These are phyloP conservation scores for Thryonomys swinderianus DNA, from an alignment of 2,113 vertebrate genomes.

Conservation along the genomic window DNA sequence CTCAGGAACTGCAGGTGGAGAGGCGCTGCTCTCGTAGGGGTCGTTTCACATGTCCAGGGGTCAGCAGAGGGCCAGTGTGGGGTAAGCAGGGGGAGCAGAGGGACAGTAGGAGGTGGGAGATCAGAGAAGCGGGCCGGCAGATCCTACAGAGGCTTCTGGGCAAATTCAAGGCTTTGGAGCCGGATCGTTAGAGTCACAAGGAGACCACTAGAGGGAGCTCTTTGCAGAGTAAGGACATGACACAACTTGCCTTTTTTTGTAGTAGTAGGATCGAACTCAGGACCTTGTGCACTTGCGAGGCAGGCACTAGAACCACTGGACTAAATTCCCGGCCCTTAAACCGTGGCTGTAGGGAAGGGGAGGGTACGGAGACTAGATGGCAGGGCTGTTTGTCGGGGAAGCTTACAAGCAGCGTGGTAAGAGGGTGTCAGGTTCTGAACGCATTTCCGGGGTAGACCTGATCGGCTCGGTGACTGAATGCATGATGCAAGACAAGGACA, in stretches of 20 bases:
- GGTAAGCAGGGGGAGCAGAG: background rate
- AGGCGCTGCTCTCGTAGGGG: accelerated
- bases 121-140: background rate
- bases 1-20: background rate
- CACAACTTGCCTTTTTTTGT: background rate
- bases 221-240: background rate
- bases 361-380: too few species aligned
- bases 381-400: background rate
- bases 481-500: background rate
- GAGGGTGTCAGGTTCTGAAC: background rate
- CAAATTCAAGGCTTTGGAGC: background rate
- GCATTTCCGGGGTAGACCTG: background rate
- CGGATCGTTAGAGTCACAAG: background rate
- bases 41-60: background rate
- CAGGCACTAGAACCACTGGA: too few species aligned
- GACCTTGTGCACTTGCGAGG: too few species aligned
- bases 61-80: background rate
- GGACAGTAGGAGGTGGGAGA: background rate
- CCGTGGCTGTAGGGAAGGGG: background rate
- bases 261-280: too few species aligned
- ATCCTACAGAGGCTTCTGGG: background rate
- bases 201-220: background rate
- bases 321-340: too few species aligned
- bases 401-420: background rate
- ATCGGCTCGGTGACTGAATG: background rate